Percentiles rank a stretch among this genome's conserved stretches.
Conservation (phyloP, 2,113 vertebrate genomes). For the Ailuropoda melanoleuca region DNA sequence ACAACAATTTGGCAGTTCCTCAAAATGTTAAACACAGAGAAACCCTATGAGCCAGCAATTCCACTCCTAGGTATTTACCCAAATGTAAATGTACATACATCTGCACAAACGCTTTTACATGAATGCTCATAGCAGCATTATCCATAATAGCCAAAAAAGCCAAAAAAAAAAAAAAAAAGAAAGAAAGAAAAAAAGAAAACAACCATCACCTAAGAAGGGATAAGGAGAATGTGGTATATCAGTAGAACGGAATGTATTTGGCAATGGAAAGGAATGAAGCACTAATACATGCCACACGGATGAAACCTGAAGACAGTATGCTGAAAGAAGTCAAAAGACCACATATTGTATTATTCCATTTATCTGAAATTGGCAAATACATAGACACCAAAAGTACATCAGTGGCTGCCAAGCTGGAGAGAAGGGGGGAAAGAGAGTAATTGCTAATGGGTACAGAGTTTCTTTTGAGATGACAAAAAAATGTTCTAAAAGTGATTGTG, state of each 20-base stretch:
- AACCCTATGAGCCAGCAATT: neutral
- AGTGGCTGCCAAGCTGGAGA: neutral
- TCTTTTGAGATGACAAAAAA: neutral
- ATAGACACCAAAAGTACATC: neutral
- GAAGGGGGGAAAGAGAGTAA: neutral
- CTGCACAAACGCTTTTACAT: neutral
- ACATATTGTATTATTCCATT: neutral
- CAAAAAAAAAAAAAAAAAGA: neutral
- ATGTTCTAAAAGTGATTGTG: neutral
- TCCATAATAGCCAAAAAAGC: neutral
- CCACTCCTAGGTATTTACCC: neutral
- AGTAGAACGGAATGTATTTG: neutral
- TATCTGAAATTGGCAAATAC: neutral
- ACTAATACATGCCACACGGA: neutral
- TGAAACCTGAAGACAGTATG: neutral
- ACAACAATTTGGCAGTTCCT: neutral
- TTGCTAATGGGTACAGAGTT: neutral
- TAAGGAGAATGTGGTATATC: neutral
- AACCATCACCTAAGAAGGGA: neutral
- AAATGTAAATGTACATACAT: neutral
- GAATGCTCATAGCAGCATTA: neutral
- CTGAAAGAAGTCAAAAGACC: neutral
- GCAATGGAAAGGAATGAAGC: neutral
- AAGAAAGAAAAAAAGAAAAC: neutral
- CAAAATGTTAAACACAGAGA: constrained; percentile 17